Evolutionary conservation across 2,113 vertebrate species (phyloP), one percentile per base, ranked within the genome.

Genomic region (Toxotes jaculatrix): DNA sequence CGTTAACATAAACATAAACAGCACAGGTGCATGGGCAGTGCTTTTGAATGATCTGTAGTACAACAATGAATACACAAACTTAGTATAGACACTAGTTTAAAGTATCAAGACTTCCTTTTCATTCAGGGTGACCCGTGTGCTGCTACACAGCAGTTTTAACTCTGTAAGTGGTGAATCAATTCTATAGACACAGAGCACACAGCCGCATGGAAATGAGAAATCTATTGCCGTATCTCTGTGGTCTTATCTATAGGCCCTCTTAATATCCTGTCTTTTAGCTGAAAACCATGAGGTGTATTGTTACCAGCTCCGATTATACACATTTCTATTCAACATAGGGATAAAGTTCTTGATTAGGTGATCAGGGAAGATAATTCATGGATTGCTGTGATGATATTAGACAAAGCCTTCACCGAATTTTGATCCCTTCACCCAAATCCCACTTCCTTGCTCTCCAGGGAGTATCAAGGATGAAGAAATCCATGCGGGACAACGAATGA

Each of bases 121-220:
- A 34, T 32, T 56, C 56, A 69, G 68, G 45, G 75, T 75, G 60
- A 70, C 57, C 65, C 61, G 31, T 56, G 62, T 60, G 51, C 32
- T 63, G 45, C 23, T 53, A n/a, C 36, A 62, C 11, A 66, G 69
- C 8, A 4, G 38, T 62, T 81, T 76, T 53, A 60, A 53, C 43
- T 61, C 43, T 57, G 40, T 36, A 27, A 77, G 72, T 31, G 57
- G 42, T 60, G 57, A 85, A 85, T 87, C 68, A 77, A 55, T 75
- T 69, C 13, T 57, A 65, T 56, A 31, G 64, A 75, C 8, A 13
- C 19, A 53, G 49, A 23, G 51, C 31, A 76, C 23, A 77, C 43
- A 21, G 55, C 40, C 6, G 21, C 73, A 80, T 75, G 66, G 16
- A 87, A 87, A 89, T 71, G 57, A 87, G 13, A 85, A 86, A 86